Evolutionary conservation across 53 echinoderm and acorn worm genomes (phyloP).

Genomic region (Holothuria scabra): DNA sequence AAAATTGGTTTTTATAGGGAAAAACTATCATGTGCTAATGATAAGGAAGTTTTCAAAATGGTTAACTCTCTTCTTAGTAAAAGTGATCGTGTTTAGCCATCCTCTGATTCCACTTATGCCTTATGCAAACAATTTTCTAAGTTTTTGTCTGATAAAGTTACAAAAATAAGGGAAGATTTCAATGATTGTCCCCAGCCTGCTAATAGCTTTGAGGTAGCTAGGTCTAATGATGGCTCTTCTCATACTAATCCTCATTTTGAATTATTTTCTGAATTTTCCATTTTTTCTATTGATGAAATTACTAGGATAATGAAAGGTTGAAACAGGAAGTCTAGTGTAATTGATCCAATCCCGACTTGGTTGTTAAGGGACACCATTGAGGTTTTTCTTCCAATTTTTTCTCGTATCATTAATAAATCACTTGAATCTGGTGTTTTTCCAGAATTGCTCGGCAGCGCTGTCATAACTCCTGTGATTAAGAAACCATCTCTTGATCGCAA

Average conservation of each 20-base stretch:
- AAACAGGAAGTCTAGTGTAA: too few species aligned
- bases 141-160: too few species aligned
- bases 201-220: neutral
- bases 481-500: too few species aligned
- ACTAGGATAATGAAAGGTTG: neutral
- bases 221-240: neutral
- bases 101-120: constrained; percentile 7
- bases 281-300: constrained; percentile 6
- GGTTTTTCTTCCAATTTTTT: constrained; percentile 9
- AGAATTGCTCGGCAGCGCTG: too few species aligned
- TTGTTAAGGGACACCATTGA: constrained; percentile 15
- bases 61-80: constrained; percentile 12
- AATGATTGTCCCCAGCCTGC: constrained; percentile 3
- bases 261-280: constrained; percentile 15
- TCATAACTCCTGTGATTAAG: too few species aligned
- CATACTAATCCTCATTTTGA: neutral
- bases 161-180: too few species aligned
- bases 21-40: constrained; percentile 15
- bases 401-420: too few species aligned
- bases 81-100: neutral
- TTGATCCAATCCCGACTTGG: constrained; percentile 13
- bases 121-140: too few species aligned
- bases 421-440: too few species aligned
- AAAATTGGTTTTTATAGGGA: neutral
- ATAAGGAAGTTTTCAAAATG: constrained; percentile 20